Percentiles rank a stretch among this genome's conserved stretches.
These are phyloP conservation scores for Griposia aprilina DNA, from an alignment of 2,888 invertebrate genomes.

Conservation along the genomic window DNA sequence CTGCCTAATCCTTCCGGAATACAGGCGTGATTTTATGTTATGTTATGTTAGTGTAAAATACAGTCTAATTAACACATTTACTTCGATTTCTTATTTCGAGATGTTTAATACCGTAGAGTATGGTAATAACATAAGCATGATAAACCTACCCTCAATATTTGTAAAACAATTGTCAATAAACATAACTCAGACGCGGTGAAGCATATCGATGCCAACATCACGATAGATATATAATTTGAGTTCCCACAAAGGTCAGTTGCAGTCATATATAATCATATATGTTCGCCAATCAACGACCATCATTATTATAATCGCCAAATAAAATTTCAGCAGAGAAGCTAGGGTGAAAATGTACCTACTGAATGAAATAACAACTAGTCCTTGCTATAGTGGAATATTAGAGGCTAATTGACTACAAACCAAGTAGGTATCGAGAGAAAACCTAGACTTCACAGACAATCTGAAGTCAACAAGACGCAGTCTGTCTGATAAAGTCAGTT, in stretches of 20 bases:
- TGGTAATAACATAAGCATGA: neutral
- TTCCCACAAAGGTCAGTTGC: slow-evolving; percentile 32
- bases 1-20: no score
- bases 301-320: slow-evolving; percentile 28
- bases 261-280: slow-evolving; percentile 20
- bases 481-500: neutral
- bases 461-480: neutral
- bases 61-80: neutral
- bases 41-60: no score
- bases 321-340: slow-evolving; percentile 4
- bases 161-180: slow-evolving; percentile 18
- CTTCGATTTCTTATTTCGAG: slow-evolving; percentile 1
- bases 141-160: neutral
- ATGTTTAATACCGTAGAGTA: neutral
- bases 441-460: neutral
- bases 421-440: neutral
- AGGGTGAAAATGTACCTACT: neutral
- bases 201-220: slow-evolving; percentile 19
- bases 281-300: slow-evolving; percentile 21
- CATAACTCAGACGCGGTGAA: slow-evolving; percentile 4
- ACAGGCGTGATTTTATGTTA: no score
- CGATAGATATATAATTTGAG: slow-evolving; percentile 31
- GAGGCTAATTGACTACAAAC: neutral
- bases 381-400: neutral
- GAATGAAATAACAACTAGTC: neutral